These are phyloP conservation scores for Neopipo cinnamomea DNA, from an alignment of 2,113 vertebrate genomes.

Conservation along the genomic window DNA sequence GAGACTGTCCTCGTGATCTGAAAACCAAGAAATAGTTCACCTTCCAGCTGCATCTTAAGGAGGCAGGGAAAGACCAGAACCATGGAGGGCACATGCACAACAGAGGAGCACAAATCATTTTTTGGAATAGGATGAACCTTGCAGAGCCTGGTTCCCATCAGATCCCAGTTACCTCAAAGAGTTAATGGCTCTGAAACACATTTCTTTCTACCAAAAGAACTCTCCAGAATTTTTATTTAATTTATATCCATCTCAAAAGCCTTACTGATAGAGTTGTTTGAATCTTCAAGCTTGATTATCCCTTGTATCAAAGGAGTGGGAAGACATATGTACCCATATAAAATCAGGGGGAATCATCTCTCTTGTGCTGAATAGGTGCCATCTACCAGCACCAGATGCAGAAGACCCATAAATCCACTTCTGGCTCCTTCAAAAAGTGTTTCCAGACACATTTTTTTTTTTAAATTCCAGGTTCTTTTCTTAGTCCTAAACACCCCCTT, in stretches of 20 bases:
- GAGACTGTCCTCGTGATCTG: neutral
- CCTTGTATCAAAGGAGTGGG: neutral
- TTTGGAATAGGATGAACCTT: neutral
- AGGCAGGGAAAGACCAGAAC: neutral
- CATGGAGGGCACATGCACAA: rapidly evolving
- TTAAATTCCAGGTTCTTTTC: neutral
- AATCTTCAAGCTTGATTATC: neutral
- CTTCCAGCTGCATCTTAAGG: neutral
- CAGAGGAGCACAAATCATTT: neutral
- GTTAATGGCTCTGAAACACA: neutral
- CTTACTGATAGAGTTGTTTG: neutral
- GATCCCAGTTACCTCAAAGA: neutral
- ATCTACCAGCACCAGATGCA: slow-evolving; percentile 46
- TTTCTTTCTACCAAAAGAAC: neutral
- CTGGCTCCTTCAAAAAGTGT: neutral
- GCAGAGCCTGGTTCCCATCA: neutral
- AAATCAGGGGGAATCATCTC: neutral
- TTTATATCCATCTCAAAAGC: neutral
- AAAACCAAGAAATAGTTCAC: neutral
- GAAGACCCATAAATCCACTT: neutral
- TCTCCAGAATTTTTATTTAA: neutral
- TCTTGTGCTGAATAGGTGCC: neutral
- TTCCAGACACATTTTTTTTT: neutral
- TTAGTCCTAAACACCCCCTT: neutral
- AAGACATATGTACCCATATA: neutral